These are phyloP conservation scores for Aphaenogaster floridana DNA, from an alignment of 1,140 invertebrate species.

Conservation along the genomic window DNA sequence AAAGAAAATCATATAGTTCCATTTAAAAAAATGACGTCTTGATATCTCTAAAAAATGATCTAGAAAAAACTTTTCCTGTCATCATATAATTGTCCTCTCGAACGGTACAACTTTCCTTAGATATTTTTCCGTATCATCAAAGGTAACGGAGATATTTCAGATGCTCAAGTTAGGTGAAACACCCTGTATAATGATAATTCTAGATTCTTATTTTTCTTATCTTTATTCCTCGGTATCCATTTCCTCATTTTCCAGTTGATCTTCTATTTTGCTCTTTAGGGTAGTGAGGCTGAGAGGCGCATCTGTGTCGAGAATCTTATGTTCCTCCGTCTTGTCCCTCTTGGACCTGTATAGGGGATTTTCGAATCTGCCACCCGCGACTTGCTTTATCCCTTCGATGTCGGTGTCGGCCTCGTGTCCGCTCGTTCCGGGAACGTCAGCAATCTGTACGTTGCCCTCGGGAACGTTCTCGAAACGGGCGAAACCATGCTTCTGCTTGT, in stretches of 20 bases:
- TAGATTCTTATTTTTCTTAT: background rate
- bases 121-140: too few relatives aligned
- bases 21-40: too few relatives aligned
- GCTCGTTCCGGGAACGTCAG: constrained; percentile 52
- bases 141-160: too few relatives aligned
- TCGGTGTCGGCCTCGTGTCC: constrained; percentile 56
- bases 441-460: constrained; percentile 81
- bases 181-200: background rate
- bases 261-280: constrained; percentile 66
- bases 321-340: constrained; percentile 59
- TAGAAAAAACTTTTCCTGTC: too few relatives aligned
- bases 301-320: constrained; percentile 72
- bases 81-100: too few relatives aligned
- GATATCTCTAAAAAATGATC: too few relatives aligned
- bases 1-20: too few relatives aligned
- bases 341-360: constrained; percentile 84
- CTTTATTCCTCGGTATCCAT: constrained; percentile 75
- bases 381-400: constrained; percentile 47
- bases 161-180: too few relatives aligned
- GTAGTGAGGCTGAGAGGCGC: constrained; percentile 75
- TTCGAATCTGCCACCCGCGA: constrained; percentile 79
- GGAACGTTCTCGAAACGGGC: constrained; percentile 84
- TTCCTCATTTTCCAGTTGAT: constrained; percentile 74
- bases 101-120: too few relatives aligned
- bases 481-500: constrained; percentile 73